Conservation (phyloP, 2,888 invertebrate species). For the Agrenia bidenticulata region DNA sequence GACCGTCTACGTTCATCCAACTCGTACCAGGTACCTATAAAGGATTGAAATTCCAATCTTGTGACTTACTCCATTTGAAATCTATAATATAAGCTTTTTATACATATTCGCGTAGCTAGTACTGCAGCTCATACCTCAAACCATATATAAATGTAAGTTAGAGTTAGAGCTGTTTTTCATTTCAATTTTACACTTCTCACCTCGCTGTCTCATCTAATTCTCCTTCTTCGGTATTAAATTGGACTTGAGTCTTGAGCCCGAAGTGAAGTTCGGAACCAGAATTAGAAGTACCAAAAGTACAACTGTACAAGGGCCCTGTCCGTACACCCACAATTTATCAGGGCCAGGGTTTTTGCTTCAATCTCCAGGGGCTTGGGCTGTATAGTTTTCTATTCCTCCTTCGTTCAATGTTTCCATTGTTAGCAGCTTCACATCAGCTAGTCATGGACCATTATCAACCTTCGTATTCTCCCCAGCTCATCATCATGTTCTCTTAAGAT, state of each 20-base stretch:
- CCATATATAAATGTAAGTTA: no score
- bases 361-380: constrained; percentile 1
- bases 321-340: not conserved
- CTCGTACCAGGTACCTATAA: no score
- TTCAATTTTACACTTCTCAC: constrained; percentile 1
- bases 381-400: not conserved
- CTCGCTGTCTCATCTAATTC: constrained; percentile 11
- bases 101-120: no score
- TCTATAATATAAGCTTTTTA: no score
- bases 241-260: not conserved
- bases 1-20: no score
- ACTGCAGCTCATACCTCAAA: no score
- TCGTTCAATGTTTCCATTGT: not conserved
- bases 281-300: no score
- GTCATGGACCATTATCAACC: constrained; percentile 2
- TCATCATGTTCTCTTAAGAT: not conserved
- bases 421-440: not conserved
- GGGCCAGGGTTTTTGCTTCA: constrained; percentile 1
- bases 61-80: not conserved
- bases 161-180: no score
- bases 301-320: not conserved
- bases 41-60: not conserved
- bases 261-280: no score
- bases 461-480: not conserved
- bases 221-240: not conserved